Base-by-base conservation (phyloP, 2,888 invertebrate species). In the Andrena bicolor region DNA sequence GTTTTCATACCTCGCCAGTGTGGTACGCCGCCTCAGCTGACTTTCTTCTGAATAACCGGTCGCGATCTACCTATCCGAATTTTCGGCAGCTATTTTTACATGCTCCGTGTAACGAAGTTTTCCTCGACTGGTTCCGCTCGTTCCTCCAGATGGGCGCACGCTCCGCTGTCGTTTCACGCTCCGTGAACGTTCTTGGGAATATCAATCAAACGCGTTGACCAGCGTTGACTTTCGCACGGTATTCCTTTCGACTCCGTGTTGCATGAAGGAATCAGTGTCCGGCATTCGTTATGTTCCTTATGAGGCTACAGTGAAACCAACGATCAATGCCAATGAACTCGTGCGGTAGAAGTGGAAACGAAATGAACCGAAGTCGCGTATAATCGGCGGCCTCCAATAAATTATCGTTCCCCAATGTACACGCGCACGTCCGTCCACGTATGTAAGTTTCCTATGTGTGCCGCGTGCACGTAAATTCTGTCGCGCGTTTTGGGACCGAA, bases 291-390 rank as follows among this genome's bases (percentile, higher is more conserved):
- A 76, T 74, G 58, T 72, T 60, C 63, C 65, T 73, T 65, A 70
- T 63, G 71, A 76, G 69, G 8, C 53, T 51, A 28, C 68, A 58
- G 63, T 23, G 78, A 81, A 80, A 74, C 83, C 73, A 30, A 23
- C 66, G 61, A 48, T 48, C 56, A 61, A 71, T 85, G 79, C 70
- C 77, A 80, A 77, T 81, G 83, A 88, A 85, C 82, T 61, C 65
- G 51, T 7, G 28, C 32, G 30, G 74, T 35, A 73, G 65, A 71
- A 76, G 69, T 76, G 71, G 76, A 72, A 77, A 68, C 35, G 61
- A 58, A 72, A 74, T 60, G 58, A 69, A 23, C 13, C 58, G 28
- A 64, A 76, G 48, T 58, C 35, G 28, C 66, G 76, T 66, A 68
- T 68, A 56, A 76, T 75, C 60, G 32, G 60, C 49, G 75, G 26